Conservation (phyloP, 2,113 vertebrate species). For the Hydrochoerus hydrochaeris region DNA sequence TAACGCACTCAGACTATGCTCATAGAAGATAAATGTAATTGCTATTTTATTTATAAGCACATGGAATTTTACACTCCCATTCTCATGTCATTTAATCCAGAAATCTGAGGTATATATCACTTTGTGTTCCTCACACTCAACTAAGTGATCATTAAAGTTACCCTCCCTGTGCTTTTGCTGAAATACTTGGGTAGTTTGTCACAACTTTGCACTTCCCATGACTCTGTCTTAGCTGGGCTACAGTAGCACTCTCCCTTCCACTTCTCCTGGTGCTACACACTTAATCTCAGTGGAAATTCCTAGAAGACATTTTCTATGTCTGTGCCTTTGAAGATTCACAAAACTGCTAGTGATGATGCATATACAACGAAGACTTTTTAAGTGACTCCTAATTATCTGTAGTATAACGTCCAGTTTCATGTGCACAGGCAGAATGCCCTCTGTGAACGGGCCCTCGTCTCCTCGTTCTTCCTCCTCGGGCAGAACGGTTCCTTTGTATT, state of each 20-base stretch:
- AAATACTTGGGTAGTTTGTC: not conserved
- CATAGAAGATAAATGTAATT: not conserved
- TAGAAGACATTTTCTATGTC: not conserved
- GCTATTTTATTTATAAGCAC: not conserved
- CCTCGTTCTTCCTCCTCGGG: not conserved
- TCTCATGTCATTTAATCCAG: not conserved
- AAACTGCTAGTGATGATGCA: not conserved
- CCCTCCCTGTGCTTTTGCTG: not conserved
- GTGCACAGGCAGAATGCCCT: not conserved
- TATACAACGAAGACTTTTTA: not conserved
- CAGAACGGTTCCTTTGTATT: not conserved
- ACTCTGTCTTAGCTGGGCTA: not conserved
- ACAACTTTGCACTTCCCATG: not conserved
- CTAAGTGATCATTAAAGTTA: not conserved
- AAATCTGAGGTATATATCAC: not conserved
- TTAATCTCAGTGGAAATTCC: not conserved
- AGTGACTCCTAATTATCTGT: not conserved
- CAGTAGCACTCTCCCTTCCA: not conserved
- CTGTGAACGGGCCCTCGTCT: not conserved
- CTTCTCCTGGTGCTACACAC: not conserved
- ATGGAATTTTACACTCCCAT: not conserved
- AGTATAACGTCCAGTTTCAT: not conserved
- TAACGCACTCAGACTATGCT: not conserved
- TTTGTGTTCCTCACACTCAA: not conserved
- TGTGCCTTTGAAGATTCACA: not conserved